Percentiles rank a stretch among this genome's conserved stretches.
Conservation (phyloP, 2,888 invertebrate species). For the Melitaea athalia region DNA sequence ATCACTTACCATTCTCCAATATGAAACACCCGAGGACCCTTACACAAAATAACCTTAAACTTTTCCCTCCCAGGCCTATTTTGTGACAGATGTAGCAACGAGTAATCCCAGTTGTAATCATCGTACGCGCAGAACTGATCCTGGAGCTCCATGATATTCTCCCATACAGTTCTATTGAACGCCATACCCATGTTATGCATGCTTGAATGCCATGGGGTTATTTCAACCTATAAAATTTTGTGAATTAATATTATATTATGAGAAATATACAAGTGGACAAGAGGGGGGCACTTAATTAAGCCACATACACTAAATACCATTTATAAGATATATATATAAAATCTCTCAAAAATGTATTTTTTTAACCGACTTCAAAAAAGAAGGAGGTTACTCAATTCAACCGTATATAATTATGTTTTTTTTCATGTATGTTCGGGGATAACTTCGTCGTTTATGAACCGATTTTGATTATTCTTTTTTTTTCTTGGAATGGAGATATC, state of each 20-base stretch:
- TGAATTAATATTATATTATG: neutral
- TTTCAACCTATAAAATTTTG: constrained; percentile 88
- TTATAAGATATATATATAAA: too few relatives aligned
- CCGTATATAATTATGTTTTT: too few relatives aligned
- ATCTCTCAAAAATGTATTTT: too few relatives aligned
- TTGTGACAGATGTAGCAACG: constrained; percentile 94
- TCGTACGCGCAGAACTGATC: constrained; percentile 97
- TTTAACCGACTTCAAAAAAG: too few relatives aligned
- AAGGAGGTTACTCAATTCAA: too few relatives aligned
- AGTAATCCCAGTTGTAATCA: constrained; percentile 99
- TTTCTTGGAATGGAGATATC: too few relatives aligned
- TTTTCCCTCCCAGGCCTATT: constrained; percentile 87
- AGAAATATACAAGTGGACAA: neutral
- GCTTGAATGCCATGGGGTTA: constrained; percentile 97
- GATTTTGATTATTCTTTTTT: too few relatives aligned
- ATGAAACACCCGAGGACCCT: constrained; percentile 97
- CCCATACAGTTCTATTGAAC: constrained; percentile 94
- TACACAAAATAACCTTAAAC: constrained; percentile 93
- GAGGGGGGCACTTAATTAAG: too few relatives aligned
- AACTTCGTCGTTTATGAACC: too few relatives aligned
- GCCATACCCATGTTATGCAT: constrained; percentile 99
- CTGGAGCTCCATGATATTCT: constrained; percentile 89
- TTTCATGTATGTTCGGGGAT: too few relatives aligned
- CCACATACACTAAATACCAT: too few relatives aligned
- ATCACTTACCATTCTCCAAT: constrained; percentile 96